Conservation (phyloP, 2,113 vertebrate species). For the Bubalus kerabau region DNA sequence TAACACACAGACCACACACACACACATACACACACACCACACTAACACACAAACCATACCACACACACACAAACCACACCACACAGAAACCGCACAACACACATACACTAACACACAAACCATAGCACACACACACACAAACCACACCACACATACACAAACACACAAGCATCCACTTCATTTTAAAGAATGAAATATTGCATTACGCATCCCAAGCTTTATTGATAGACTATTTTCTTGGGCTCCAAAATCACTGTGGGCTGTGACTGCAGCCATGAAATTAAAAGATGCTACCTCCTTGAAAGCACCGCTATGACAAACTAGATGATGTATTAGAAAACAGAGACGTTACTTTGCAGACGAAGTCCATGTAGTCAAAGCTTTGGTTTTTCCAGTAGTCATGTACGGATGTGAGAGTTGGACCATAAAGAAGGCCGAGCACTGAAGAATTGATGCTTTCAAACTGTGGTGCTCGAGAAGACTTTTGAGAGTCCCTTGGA, state of each 20-base stretch:
- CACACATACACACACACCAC: neutral
- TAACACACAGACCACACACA: neutral
- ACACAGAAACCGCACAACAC: neutral
- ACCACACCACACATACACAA: neutral
- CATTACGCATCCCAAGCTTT: rapidly evolving
- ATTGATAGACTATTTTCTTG: neutral
- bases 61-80: neutral
- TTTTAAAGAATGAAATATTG: neutral
- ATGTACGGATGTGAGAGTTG: neutral
- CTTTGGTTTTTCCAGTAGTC: neutral
- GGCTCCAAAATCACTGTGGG: neutral
- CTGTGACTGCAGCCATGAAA: neutral
- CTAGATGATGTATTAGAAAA: neutral
- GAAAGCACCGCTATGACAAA: neutral
- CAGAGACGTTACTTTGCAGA: neutral
- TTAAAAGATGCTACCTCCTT: neutral
- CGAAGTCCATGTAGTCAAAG: neutral
- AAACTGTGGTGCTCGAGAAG: neutral
- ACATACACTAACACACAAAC: too few relatives aligned
- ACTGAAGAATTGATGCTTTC: neutral
- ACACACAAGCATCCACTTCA: too few relatives aligned
- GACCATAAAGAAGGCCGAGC: neutral
- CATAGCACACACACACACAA: too few relatives aligned
- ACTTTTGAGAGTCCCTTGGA: neutral
- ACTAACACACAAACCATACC: rapidly evolving